Evolutionary conservation across 2,888 invertebrate genomes (phyloP).

Genomic region (Megamerina dolium): DNA sequence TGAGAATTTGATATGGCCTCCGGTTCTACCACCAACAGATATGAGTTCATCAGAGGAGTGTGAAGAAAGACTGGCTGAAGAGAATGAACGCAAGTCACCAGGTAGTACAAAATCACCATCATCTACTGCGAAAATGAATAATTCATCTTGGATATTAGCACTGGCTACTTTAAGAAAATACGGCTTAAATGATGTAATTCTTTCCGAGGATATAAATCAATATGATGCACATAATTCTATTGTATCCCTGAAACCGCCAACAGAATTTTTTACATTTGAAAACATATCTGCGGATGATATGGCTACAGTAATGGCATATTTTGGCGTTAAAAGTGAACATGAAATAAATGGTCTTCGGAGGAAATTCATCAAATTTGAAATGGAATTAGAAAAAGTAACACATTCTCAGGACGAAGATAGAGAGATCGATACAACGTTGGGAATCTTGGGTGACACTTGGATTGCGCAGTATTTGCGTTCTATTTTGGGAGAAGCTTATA

Average conservation of each 20-base stretch:
- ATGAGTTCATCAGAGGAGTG: background rate
- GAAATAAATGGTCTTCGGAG: constrained; percentile 12
- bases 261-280: too few species aligned
- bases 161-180: constrained; percentile 22
- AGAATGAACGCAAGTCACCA: too few species aligned
- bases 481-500: constrained; percentile 11
- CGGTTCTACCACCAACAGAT: constrained; percentile 7
- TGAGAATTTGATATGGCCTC: constrained; percentile 20
- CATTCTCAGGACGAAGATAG: too few species aligned
- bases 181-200: constrained; percentile 23
- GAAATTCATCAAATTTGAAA: constrained; percentile 17
- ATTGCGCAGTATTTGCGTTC: constrained; percentile 19
- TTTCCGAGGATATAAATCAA: constrained; percentile 20
- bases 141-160: constrained; percentile 23
- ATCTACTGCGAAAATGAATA: too few species aligned
- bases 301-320: constrained; percentile 16
- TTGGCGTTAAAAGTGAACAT: constrained; percentile 4
- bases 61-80: too few species aligned
- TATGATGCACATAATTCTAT: constrained; percentile 9
- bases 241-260: constrained; percentile 20
- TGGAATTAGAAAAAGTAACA: too few species aligned
- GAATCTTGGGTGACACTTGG: constrained; percentile 18
- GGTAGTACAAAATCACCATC: too few species aligned
- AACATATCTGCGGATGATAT: constrained; percentile 8
- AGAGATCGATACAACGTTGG: too few species aligned